phyloP scores from a whole-genome alignment of 2,888 invertebrate genomes.

The Stenchaetothrips biformis region DNA sequence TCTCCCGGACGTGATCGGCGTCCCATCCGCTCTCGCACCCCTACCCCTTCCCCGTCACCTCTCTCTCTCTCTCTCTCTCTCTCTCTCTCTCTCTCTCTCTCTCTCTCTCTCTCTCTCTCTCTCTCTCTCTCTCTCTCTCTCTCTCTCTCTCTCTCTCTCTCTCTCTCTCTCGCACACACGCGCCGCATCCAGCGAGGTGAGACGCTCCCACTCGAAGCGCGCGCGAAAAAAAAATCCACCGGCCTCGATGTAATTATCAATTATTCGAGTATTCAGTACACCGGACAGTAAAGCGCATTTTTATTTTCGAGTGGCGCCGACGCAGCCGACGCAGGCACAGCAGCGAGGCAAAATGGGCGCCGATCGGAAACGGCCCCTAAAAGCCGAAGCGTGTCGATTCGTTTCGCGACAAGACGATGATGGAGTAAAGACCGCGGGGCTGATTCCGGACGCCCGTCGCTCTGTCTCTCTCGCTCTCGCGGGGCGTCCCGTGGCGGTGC shows the following conservation, averaged over 20 bases:
- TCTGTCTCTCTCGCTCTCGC: too few relatives aligned
- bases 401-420: not conserved
- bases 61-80: not conserved
- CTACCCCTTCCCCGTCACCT: not conserved
- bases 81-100: not conserved
- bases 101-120: not conserved
- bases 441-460: not conserved
- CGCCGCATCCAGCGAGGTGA: not conserved
- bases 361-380: slow-evolving; percentile 1
- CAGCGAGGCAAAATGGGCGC: not conserved
- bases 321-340: not conserved
- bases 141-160: too few relatives aligned
- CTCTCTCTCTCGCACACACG: not conserved
- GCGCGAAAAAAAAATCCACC: not conserved
- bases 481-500: too few relatives aligned
- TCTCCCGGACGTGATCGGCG: slow-evolving; percentile 12
- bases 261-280: not conserved
- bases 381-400: slow-evolving; percentile 17
- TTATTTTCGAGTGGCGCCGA: not conserved
- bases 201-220: too few relatives aligned
- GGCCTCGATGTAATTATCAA: not conserved
- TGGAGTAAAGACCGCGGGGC: not conserved
- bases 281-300: too few relatives aligned
- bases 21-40: not conserved
- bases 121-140: too few relatives aligned